These are phyloP conservation scores for Phragmatobia fuliginosa DNA, from an alignment of 2,888 invertebrate species.

Conservation along the genomic window DNA sequence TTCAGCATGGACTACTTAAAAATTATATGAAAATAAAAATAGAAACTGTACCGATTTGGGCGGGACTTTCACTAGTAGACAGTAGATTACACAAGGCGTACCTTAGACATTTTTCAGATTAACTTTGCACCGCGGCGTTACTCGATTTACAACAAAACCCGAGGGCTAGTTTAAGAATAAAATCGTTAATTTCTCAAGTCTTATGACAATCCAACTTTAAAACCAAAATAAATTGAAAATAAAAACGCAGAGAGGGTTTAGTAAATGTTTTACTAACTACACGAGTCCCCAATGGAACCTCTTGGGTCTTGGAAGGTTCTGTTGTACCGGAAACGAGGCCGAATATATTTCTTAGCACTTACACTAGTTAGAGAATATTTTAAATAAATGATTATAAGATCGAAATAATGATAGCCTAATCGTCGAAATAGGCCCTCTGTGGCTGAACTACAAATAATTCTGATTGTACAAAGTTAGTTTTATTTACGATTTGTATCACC, in stretches of 20 bases:
- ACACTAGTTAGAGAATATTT: conserved; percentile 17
- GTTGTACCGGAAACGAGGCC: conserved; percentile 15
- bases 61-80: too few species aligned
- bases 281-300: not conserved
- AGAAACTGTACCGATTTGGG: too few species aligned
- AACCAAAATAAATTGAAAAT: too few species aligned
- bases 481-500: not conserved
- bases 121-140: too few species aligned
- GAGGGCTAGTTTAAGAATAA: too few species aligned
- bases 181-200: too few species aligned
- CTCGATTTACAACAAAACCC: too few species aligned
- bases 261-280: conserved; percentile 8
- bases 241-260: not conserved
- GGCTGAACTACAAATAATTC: not conserved
- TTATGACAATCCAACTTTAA: too few species aligned
- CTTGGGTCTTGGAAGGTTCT: not conserved
- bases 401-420: conserved; percentile 13
- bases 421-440: not conserved
- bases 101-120: too few species aligned
- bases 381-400: conserved; percentile 19
- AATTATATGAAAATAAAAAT: too few species aligned
- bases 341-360: conserved; percentile 20
- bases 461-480: not conserved
- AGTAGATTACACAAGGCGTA: too few species aligned
- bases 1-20: too few species aligned